Base-by-base conservation (phyloP, 2,888 invertebrate genomes). In the Phanerotoma sp. region DNA sequence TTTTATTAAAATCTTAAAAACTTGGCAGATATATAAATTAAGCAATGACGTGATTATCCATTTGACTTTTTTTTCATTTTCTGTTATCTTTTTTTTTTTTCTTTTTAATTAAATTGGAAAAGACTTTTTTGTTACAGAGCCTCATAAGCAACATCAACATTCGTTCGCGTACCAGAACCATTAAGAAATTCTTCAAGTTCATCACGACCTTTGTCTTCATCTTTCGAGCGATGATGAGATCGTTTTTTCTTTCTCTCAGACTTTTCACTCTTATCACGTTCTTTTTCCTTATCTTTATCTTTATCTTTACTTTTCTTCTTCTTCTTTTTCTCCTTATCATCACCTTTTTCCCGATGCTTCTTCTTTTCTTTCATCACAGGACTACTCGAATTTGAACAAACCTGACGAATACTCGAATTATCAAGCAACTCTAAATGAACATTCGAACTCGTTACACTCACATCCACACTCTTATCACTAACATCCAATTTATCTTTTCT, bases 111-210 rank as follows among this genome's bases (percentile, higher is more conserved):
- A n/a, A n/a, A n/a, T n/a, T n/a, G n/a, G n/a, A n/a, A n/a, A 22
- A 22, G 2, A 16, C 25, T 59, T 61, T 66, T 71, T 68, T 5
- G n/a, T 55, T 81, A 84, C 71, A 85, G 81, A 62, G 83, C 83
- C 72, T 85, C 84, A 66, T 85, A 85, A 38, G 83, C 82, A 40
- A 79, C 78, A 59, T 85, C 79, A 73, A 80, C 72, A 73, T 55
- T 48, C 63, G 82, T 74, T 74, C 84, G 69, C 75, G 82, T 71
- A 64, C 81, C 60, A 61, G 80, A 70, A 57, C 81, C 81, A 71
- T 84, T 84, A 6, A 86, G 72, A 72, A 86, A 86, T 64, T 85
- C 83, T 65, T 85, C 85, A 30, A 86, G 71, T 66, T 84, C 85
- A 62, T 83, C 83, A 13, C 77, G 75, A 37, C 78, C 75, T 16